These are phyloP conservation scores for Drosophila sp. DNA, from an alignment of 1,140 invertebrate genomes.

Conservation along the genomic window DNA sequence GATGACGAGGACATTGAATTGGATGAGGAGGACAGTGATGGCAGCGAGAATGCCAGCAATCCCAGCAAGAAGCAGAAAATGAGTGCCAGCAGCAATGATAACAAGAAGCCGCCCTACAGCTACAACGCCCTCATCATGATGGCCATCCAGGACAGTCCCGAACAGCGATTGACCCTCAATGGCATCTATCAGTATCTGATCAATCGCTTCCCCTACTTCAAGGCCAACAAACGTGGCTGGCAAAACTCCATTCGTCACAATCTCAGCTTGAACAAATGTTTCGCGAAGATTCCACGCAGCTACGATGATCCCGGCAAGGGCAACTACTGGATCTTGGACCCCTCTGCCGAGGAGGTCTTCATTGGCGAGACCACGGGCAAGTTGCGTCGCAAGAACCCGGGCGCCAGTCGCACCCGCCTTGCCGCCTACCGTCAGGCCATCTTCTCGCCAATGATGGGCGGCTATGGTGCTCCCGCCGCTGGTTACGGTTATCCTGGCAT, in stretches of 20 bases:
- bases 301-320: constrained; percentile 98
- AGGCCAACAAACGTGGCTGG: constrained; percentile 99
- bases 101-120: constrained; percentile 97
- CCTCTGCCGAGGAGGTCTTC: constrained; percentile 97
- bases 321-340: constrained; percentile 98
- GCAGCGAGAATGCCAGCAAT: constrained; percentile 55
- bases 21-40: constrained; percentile 72
- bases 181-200: constrained; percentile 99
- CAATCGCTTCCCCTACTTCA: constrained; percentile 98
- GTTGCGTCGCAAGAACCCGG: constrained; percentile 93
- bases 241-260: constrained; percentile 99
- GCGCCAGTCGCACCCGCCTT: constrained; percentile 92
- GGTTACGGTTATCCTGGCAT: constrained; percentile 71
- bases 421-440: constrained; percentile 93
- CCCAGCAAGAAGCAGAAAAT: constrained; percentile 80
- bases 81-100: constrained; percentile 85
- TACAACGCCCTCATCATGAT: constrained; percentile 99
- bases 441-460: constrained; percentile 85
- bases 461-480: constrained; percentile 53
- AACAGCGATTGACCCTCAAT: constrained; percentile 97
- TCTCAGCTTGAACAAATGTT: constrained; percentile 98
- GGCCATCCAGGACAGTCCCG: constrained; percentile 97
- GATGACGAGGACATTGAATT: constrained; percentile 70
- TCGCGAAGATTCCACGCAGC: constrained; percentile 97
- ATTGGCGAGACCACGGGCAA: constrained; percentile 99